phyloP scores from a whole-genome alignment of 1,140 invertebrate species.

The Formica selysi region DNA sequence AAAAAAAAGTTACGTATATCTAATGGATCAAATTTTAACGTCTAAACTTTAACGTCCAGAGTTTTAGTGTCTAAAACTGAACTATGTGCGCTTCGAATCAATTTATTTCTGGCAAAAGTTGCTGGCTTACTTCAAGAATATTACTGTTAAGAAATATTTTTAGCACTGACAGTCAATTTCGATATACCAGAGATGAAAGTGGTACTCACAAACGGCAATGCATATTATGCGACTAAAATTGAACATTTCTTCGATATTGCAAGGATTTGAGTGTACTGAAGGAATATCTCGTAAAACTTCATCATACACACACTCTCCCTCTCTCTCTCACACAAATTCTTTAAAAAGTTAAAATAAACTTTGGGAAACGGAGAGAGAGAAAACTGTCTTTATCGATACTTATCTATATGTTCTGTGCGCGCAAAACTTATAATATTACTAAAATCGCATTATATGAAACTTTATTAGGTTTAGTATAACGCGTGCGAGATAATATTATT shows the following conservation, averaged over 20 bases:
- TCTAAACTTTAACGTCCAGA: too few relatives aligned
- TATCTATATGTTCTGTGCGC: constrained; percentile 1
- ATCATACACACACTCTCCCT: neutral
- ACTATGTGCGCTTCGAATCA: constrained; percentile 1
- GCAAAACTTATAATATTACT: constrained; percentile 23
- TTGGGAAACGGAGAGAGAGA: neutral
- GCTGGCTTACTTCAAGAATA: neutral
- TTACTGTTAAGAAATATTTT: constrained; percentile 33
- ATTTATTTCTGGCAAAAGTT: constrained; percentile 46
- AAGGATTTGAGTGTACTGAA: constrained; percentile 15
- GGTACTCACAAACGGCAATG: constrained; percentile 42
- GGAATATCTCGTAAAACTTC: constrained; percentile 23
- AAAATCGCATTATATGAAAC: constrained; percentile 32
- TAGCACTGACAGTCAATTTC: constrained; percentile 51
- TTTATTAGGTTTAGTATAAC: constrained; percentile 52
- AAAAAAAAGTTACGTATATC: neutral
- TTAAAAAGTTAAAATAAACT: constrained; percentile 42
- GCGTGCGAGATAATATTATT: constrained; percentile 26
- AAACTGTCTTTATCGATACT: constrained; percentile 2
- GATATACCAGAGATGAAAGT: constrained; percentile 27
- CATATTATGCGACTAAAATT: constrained; percentile 43
- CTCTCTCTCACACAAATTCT: neutral
- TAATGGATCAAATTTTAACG: constrained; percentile 10
- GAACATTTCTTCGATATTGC: constrained; percentile 27
- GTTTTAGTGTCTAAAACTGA: neutral